Percentiles rank a stretch among this genome's conserved stretches.
These are phyloP conservation scores for Chymomyza caudatula DNA, from an alignment of 2,888 invertebrate genomes.

Conservation along the genomic window DNA sequence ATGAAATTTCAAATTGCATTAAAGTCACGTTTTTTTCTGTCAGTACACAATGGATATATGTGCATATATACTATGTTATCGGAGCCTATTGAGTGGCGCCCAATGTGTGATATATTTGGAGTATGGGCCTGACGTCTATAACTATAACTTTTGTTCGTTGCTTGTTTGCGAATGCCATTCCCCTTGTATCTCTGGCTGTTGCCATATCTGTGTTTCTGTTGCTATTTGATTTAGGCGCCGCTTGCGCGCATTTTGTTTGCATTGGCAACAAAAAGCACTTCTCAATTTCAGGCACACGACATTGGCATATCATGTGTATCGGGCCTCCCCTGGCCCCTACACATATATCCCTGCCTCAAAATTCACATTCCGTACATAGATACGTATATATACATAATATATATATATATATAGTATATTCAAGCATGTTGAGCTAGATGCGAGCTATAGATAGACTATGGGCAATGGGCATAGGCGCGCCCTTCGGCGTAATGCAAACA, in stretches of 20 bases:
- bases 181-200: slow-evolving; percentile 3
- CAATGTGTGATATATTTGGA: slow-evolving; percentile 15
- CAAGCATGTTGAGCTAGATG: not conserved
- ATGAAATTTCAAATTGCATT: too few relatives aligned
- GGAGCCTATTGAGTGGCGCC: not conserved
- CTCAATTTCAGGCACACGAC: slow-evolving; percentile 55
- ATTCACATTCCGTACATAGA: not conserved
- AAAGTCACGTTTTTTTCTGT: too few relatives aligned
- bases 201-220: slow-evolving; percentile 12
- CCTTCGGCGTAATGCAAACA: slow-evolving; percentile 2
- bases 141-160: slow-evolving; percentile 39
- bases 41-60: not conserved
- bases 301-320: slow-evolving; percentile 1
- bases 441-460: not conserved
- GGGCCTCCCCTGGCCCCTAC: not conserved
- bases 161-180: not conserved
- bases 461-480: not conserved
- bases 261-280: slow-evolving; percentile 52
- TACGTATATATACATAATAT: not conserved
- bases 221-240: slow-evolving; percentile 54
- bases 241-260: slow-evolving; percentile 61
- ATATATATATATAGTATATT: not conserved
- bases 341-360: not conserved
- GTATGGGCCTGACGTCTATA: slow-evolving; percentile 54
- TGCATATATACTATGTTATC: not conserved